A percentile compares a stretch with the other conserved stretches of the same genome.
These are phyloP conservation scores for Anarsia innoxiella DNA, from an alignment of 2,888 invertebrate species.

Conservation along the genomic window DNA sequence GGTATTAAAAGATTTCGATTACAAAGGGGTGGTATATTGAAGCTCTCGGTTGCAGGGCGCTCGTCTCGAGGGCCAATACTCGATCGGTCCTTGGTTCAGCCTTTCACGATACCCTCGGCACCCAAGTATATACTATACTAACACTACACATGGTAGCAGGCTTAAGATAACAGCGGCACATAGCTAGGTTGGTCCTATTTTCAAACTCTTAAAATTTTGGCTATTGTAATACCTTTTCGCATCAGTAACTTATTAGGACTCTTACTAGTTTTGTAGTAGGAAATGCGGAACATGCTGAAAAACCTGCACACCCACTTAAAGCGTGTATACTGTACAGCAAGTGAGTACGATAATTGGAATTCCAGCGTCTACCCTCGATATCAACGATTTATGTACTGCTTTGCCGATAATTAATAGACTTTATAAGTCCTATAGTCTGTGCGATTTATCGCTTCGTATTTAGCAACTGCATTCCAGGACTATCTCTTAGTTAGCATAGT, in stretches of 20 bases:
- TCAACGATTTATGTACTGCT: conserved; percentile 13
- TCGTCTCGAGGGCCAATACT: conserved; percentile 59
- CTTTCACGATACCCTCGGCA: no score
- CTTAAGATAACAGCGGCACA: no score
- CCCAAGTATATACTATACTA: no score
- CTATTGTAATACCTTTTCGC: not conserved
- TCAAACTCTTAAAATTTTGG: not conserved
- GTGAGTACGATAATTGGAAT: conserved; percentile 13
- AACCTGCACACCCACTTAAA: conserved; percentile 6
- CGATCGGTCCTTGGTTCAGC: conserved; percentile 38
- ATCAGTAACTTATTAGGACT: not conserved
- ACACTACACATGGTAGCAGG: no score
- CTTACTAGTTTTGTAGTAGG: conserved; percentile 5
- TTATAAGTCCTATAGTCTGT: conserved; percentile 27
- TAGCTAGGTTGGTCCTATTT: no score
- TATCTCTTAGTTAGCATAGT: conserved; percentile 35
- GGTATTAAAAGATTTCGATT: conserved; percentile 26
- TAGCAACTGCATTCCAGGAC: conserved; percentile 37
- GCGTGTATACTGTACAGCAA: conserved; percentile 3
- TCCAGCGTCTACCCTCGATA: conserved; percentile 10
- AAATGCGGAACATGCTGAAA: conserved; percentile 2
- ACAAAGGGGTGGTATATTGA: conserved; percentile 35
- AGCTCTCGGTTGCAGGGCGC: conserved; percentile 51
- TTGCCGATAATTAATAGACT: conserved; percentile 13
- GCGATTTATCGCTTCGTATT: conserved; percentile 44